Evolutionary conservation across 2,113 vertebrate genomes (phyloP), one percentile per base, ranked within the genome.

Genomic region (Rafetus swinhoei): DNA sequence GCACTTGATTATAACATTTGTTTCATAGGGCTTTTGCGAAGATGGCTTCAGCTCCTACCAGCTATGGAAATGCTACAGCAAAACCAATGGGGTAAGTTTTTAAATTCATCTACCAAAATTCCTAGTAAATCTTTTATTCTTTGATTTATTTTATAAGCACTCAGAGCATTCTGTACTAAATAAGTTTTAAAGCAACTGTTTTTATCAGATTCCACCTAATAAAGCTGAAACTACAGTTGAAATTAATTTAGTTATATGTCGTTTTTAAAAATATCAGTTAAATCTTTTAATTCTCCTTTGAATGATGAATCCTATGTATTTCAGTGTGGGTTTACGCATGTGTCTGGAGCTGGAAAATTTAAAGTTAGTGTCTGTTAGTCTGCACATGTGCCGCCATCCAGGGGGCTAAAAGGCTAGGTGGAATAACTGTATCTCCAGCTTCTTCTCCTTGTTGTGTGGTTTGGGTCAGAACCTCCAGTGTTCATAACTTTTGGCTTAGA

Each of bases 1-100:
- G 81, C 50, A 22, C 35, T 86, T 91, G 29, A 81, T 91, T 94
- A 92, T 84, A 95, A 4, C 90, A 15, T 3, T 96, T 57, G 82
- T 97, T 97, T 97, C 53, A 85, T 91, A 99, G 99, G 96, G 99
- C 99, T 85, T 99, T 99, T 97, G 98, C 99, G 91, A 99, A 99
- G 98, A 99, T 99, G 99, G 99, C 99, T 88, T 98, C 99, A 87
- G 96, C 99, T 92, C 99, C 99, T 50, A 93, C 99, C 80, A 99
- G 98, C 98, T 99, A 99, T 81, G 99, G 99, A 88, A 99, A 97
- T 91, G 97, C 98, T 89, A 98, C 99, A 1, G 97, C 99, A 74
- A 99, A 99, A 96, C 98, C 99, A 72, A 98, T 99, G 99, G 99
- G 99, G 99, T 99, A 97, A 97, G 98, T 96, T 92, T 50, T 94